phyloP scores from a whole-genome alignment of 2,113 vertebrate species.

The Hylia prasina region DNA sequence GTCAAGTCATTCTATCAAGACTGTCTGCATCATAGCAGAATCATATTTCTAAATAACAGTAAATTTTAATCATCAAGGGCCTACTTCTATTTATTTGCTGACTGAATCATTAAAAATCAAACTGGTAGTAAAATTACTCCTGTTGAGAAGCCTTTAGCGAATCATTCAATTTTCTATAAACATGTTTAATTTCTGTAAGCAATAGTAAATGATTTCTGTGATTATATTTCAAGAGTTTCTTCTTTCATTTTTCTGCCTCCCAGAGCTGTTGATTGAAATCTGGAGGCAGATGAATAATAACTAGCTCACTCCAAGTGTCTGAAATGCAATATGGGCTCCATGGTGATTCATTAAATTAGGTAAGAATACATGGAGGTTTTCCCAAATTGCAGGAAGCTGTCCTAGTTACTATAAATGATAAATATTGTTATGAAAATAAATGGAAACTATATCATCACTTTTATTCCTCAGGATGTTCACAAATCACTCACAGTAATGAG shows the following conservation, averaged over 20 bases:
- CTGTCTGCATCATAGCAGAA: neutral
- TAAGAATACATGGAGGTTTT: slow-evolving; percentile 9
- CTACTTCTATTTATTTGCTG: neutral
- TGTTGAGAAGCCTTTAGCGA: neutral
- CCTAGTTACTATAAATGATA: neutral
- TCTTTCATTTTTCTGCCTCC: neutral
- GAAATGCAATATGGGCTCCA: neutral
- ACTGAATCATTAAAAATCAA: neutral
- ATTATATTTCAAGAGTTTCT: neutral
- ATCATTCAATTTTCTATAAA: neutral
- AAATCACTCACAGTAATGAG: neutral
- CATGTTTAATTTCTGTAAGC: neutral
- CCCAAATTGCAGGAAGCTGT: neutral
- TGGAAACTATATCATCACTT: neutral
- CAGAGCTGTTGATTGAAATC: slow-evolving; percentile 5
- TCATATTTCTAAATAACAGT: neutral
- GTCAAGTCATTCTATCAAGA: neutral
- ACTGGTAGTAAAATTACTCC: neutral
- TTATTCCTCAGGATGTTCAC: neutral
- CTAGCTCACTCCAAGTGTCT: neutral
- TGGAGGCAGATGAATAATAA: slow-evolving; percentile 3
- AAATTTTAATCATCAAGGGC: neutral
- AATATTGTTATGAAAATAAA: slow-evolving; percentile 20
- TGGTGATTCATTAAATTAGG: slow-evolving; percentile 6
- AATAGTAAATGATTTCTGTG: neutral